Evolutionary conservation across 2,113 vertebrate species (phyloP), one percentile per base, ranked within the genome.

Genomic region (Austrofundulus limnaeus): DNA sequence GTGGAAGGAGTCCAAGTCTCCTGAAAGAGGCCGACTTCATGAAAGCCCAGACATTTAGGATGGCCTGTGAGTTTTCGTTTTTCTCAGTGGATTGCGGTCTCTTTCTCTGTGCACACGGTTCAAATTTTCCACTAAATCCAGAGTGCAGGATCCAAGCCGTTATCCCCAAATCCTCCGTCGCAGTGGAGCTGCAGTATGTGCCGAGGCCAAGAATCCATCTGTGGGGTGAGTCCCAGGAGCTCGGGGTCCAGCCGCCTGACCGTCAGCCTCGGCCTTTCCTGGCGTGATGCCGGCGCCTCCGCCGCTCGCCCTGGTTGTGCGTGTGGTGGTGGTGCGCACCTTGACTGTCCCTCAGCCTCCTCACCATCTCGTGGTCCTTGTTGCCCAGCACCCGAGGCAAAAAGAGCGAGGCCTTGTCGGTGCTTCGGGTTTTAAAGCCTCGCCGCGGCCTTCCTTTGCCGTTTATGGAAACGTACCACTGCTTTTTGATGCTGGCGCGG

Each of bases 391-490:
- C 95, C 4, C 97, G 91, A 21, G 97, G 97, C 87, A 99, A 87
- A 75, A 99, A 99, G n/a, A 98, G 94, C 0, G 96, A 97, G 0
- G 96, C 97, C 85, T 96, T 98, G 92, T 99, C 96, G 1, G 96
- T 98, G 85, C 95, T 94, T 3, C 95, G 92, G 0, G 96, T 97
- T 78, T 95, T 96, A 74, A 96, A 99, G 59, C 96, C 96, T 48
- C 96, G 85, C 61, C 97, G 90, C 8, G 97, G 96, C 93, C 96
- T 94, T 11, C 97, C 96, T 76, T 98, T 99, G 34, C 97, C 96
- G 0, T 98, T 98, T 71, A 99, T 91, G 0, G 96, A 97, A 87
- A 98, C 90, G 11, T 96, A 99, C 97, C 97, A 99, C 77, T 95
- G 95, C 83, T 94, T 95, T 75, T 95, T 94, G 0, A 92, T 88